Base-by-base conservation (phyloP, 2,113 vertebrate genomes). In the Dascyllus trimaculatus region DNA sequence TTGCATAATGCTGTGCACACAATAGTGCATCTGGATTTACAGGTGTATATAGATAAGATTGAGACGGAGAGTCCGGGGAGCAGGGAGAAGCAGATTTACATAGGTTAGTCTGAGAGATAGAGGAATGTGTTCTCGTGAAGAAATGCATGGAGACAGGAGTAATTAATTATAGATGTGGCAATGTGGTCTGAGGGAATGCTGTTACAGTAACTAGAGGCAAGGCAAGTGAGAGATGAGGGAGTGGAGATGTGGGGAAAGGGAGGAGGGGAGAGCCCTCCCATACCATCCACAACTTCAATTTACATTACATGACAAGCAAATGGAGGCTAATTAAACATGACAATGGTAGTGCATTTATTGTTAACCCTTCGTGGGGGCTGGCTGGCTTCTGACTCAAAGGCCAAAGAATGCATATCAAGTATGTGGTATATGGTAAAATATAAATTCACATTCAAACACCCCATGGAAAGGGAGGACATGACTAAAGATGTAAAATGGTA, bases 141-240 rank as follows among this genome's bases (percentile, higher is more conserved):
- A 88, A 92, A 92, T 91, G 88, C 83, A 58, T 66, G 77, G 78
- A 87, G 93, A 91, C 88, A 88, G 82, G 72, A 65, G 77, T 93
- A 90, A 93, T 94, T 92, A 93, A 94, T 93, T 93, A 93, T 93
- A 90, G 91, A 94, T 94, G 91, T 89, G 82, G 77, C 89, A 86
- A 86, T 88, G 85, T 88, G 88, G 85, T 90, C 75, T 74, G 73
- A 84, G 85, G 89, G 71, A 94, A 90, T 51, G 79, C 78, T 84
- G 90, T 89, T 93, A 88, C 91, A 89, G 91, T 93, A 92, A 94
- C 91, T 88, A 71, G 88, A 85, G 91, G 88, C 86, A 85, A 62
- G 17, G 74, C 70, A 68, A 88, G 87, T 46, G 82, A 71, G 81
- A 75, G 77, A 75, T 61, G 77, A 43, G 62, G 78, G 74, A 49